Conservation (phyloP, 2,888 invertebrate genomes). For the Patella ulyssiponensis region DNA sequence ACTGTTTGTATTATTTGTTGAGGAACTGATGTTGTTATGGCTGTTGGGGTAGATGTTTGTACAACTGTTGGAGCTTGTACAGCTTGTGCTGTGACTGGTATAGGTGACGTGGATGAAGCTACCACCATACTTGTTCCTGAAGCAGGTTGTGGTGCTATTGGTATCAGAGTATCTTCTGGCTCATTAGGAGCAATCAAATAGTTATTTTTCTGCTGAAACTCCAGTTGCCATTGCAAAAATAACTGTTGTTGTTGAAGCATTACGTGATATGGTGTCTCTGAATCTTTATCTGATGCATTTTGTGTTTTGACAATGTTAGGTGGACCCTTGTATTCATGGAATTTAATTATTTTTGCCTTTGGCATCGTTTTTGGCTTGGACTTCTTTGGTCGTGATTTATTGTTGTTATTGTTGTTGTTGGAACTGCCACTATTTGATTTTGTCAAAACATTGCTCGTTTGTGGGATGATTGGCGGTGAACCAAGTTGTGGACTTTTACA, state of each 20-base stretch:
- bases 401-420: slow-evolving; percentile 41
- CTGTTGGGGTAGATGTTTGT: slow-evolving; percentile 20
- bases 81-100: slow-evolving; percentile 43
- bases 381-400: slow-evolving; percentile 77
- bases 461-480: slow-evolving; percentile 16
- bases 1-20: slow-evolving; percentile 27
- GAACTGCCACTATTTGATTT: slow-evolving; percentile 29
- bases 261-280: slow-evolving; percentile 62
- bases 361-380: slow-evolving; percentile 83
- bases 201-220: slow-evolving; percentile 81
- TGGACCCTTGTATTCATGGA: slow-evolving; percentile 89
- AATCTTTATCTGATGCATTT: slow-evolving; percentile 27
- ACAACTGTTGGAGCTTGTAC: slow-evolving; percentile 17
- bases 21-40: slow-evolving; percentile 26
- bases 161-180: slow-evolving; percentile 35
- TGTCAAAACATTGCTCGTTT: slow-evolving; percentile 26
- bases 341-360: slow-evolving; percentile 92
- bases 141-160: slow-evolving; percentile 41
- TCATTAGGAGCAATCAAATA: slow-evolving; percentile 32
- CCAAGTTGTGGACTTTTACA: not conserved
- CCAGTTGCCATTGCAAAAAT: slow-evolving; percentile 88
- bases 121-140: slow-evolving; percentile 29
- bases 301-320: slow-evolving; percentile 85
- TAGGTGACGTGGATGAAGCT: slow-evolving; percentile 42
- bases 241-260: slow-evolving; percentile 92